These are phyloP conservation scores for Nesometra sesokonis DNA, from an alignment of 35 echinoderm and acorn worm genomes.

Conservation along the genomic window DNA sequence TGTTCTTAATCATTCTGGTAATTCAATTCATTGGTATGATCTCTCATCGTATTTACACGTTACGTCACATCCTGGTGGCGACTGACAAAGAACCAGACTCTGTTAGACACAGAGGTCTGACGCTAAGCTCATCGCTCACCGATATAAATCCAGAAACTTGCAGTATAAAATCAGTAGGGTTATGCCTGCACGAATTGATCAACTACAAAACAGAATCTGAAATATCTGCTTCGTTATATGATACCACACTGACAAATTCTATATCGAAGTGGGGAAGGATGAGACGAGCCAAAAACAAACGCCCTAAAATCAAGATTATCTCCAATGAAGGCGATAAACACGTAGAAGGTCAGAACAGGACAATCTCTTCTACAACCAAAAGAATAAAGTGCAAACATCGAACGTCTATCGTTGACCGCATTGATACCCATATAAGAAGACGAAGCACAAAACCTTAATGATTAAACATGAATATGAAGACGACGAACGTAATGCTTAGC, in stretches of 20 bases:
- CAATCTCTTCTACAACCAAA: neutral
- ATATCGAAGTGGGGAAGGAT: neutral
- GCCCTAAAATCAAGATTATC: neutral
- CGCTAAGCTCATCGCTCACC: neutral
- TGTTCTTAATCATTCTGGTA: neutral
- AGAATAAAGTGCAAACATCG: neutral
- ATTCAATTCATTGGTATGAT: neutral
- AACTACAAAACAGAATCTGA: neutral
- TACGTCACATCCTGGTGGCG: neutral
- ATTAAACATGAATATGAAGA: neutral
- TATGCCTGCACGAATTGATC: neutral
- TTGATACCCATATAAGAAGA: neutral
- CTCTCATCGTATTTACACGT: neutral
- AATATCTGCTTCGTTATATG: neutral
- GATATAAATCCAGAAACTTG: neutral
- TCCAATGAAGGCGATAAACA: neutral
- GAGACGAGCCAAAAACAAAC: neutral
- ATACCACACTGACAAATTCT: neutral
- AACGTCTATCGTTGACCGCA: neutral
- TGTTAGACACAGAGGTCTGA: neutral
- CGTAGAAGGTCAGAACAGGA: neutral
- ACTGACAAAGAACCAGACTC: neutral
- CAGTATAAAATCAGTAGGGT: neutral
- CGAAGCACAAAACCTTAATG: neutral
- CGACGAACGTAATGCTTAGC: neutral